phyloP scores from a whole-genome alignment of 1,140 invertebrate genomes.

The Euwallacea similis region DNA sequence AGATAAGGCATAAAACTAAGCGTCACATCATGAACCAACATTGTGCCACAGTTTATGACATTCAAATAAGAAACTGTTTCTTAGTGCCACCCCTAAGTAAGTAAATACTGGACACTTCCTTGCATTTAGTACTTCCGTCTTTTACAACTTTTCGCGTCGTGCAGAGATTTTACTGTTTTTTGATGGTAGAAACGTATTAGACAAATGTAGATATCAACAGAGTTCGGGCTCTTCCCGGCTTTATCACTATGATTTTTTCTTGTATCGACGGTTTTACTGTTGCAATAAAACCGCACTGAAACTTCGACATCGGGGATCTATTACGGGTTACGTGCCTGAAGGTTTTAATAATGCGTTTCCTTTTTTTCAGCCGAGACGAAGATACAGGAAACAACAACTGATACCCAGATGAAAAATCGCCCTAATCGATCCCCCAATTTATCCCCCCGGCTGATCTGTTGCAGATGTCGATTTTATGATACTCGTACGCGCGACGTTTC shows the following conservation, averaged over 20 bases:
- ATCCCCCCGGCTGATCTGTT: slow-evolving; percentile 43
- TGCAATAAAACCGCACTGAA: slow-evolving; percentile 29
- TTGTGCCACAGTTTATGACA: no score
- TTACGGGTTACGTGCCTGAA: not conserved
- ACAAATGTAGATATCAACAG: slow-evolving; percentile 37
- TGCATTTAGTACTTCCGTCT: slow-evolving; percentile 33
- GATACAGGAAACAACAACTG: slow-evolving; percentile 22
- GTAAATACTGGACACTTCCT: slow-evolving; percentile 38
- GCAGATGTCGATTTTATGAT: slow-evolving; percentile 50
- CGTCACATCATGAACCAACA: no score
- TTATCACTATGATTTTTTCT: slow-evolving; percentile 41
- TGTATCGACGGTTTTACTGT: slow-evolving; percentile 37
- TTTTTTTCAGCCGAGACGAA: not conserved
- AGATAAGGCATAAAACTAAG: no score
- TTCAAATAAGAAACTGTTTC: no score
- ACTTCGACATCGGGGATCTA: slow-evolving; percentile 8
- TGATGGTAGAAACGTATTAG: slow-evolving; percentile 39
- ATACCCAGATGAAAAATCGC: slow-evolving; percentile 35
- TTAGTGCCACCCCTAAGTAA: slow-evolving; percentile 7
- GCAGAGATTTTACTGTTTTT: slow-evolving; percentile 37
- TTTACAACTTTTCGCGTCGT: slow-evolving; percentile 37
- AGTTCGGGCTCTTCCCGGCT: slow-evolving; percentile 27
- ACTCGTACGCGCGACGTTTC: slow-evolving; percentile 38
- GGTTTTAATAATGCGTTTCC: slow-evolving; percentile 6
- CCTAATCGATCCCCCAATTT: slow-evolving; percentile 41